Base-by-base conservation (phyloP, 1,140 invertebrate genomes). In the Drosophila tani region DNA sequence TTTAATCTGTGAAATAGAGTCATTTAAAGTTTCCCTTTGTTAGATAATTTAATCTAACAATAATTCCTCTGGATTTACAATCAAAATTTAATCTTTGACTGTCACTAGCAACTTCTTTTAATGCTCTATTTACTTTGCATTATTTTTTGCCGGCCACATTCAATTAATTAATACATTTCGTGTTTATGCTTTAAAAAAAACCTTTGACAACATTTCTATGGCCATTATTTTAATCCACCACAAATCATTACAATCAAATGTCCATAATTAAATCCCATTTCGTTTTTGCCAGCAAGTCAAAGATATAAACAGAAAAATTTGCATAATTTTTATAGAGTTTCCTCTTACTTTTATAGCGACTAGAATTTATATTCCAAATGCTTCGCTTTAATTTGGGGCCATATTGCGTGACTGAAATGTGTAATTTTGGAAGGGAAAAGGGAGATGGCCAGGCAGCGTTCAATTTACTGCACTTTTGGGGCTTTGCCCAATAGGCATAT, bases 401-500 rank as follows among this genome's bases (percentile, higher is more conserved):
- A 71, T 51, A 59, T 73, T 75, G 59, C 58, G 70, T 50, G 57
- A 65, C 53, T 65, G 27, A 67, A 76, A 76, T 76, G 53, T 51
- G 29, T 43, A 43, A 65, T 76, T 75, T 41, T 11, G 68, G n/a
- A 49, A 41, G 41, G 49, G 40, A 24, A 14, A 56, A 41, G 35
- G 49, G 38, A 29, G 32, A 38, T 55, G 38, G 38, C 15, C 19
- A 19, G 19, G 5, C 35, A 11, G 53, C 14, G 53, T n/a, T n/a
- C 32, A 70, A 77, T 68, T 77, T 77, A 77, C 50, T 77, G 63
- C 73, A 68, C 47, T 68, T 77, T 60, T 76, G 55, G 46, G 64
- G 59, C 63, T 67, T 76, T 29, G 38, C 38, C 49, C 35, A 4
- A 41, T 17, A 46, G 73, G 63, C 69, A 46, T 32, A 12, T 15